Base-by-base conservation (phyloP, 1,140 invertebrate genomes). In the Temnothorax curvispinosus region DNA sequence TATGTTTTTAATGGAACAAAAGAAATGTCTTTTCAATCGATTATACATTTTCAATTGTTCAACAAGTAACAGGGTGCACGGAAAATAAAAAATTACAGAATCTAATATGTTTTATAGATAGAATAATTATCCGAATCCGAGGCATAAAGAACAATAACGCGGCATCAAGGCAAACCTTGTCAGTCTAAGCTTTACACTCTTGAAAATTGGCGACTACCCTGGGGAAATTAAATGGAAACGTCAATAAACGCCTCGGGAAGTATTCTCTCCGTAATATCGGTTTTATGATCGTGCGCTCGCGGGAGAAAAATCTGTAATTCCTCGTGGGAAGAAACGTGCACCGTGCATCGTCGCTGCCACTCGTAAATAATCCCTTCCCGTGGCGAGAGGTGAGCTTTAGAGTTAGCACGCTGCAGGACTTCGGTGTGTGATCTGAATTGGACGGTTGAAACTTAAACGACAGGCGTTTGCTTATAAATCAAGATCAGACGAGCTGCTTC, bases 311-410 rank as follows among this genome's bases (percentile, higher is more conserved):
- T 76, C 5, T 44, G 41, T 38, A 85, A 75, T 85, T 85, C 56
- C 81, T 76, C 56, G 56, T 76, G 71, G 81, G 67, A 85, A 76
- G 71, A 27, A 60, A 84, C 52, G 65, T 58, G 27, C 50, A 38
- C 27, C 69, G 78, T 56, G 78, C 47, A 81, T 69, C 47, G 77
- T 81, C 64, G 47, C 38, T 58, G 69, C 69, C 38, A 75, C 54
- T 76, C 71, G 81, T 76, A 76, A 85, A 85, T 85, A 85, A 85
- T 75, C 52, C 52, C 62, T 60, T 78, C 32, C 11, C n/a, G 18
- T 7, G 15, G 21, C 21, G 56, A 9, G 21, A 69, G 41, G 21
- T 35, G 41, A 47, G 9, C 13, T 27, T 47, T 47, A 38, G 18
- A 54, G n/a, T 38, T 54, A 54, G 21, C 21, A 15, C 52, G 18